These are phyloP conservation scores for Hirtodrosophila histrioides DNA, from an alignment of 2,888 invertebrate genomes.

Conservation along the genomic window DNA sequence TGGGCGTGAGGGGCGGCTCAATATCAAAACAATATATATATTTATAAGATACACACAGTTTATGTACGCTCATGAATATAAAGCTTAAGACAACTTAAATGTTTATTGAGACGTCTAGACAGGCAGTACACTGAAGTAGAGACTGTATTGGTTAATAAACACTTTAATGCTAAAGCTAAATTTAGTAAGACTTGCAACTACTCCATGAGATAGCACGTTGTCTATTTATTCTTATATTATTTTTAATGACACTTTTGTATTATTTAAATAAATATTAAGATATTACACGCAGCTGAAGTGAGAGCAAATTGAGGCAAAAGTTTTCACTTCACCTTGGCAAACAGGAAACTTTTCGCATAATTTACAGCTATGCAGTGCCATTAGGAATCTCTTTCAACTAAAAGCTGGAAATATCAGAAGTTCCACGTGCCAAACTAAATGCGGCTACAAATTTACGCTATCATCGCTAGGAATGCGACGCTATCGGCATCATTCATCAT, in stretches of 20 bases:
- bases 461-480: conserved; percentile 44
- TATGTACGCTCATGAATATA: conserved; percentile 34
- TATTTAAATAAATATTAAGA: conserved; percentile 13
- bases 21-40: conserved; percentile 36
- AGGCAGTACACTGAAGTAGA: background rate
- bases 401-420: conserved; percentile 15
- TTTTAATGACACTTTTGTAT: conserved; percentile 4
- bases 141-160: too few relatives aligned
- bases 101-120: conserved; percentile 41
- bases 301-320: conserved; percentile 5
- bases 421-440: conserved; percentile 54
- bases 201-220: too few relatives aligned
- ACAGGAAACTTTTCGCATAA: conserved; percentile 39
- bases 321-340: conserved; percentile 24
- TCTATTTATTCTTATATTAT: conserved; percentile 1
- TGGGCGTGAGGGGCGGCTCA: conserved; percentile 15
- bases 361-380: conserved; percentile 45
- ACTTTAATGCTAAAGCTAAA: too few relatives aligned
- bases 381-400: conserved; percentile 23
- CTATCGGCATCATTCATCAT: conserved; percentile 78
- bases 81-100: conserved; percentile 19
- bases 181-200: too few relatives aligned
- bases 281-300: conserved; percentile 3
- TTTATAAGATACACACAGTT: conserved; percentile 47
- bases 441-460: conserved; percentile 63